phyloP scores from a whole-genome alignment of 92 coral and sea anemone species.

The Paramuricea clavata region DNA sequence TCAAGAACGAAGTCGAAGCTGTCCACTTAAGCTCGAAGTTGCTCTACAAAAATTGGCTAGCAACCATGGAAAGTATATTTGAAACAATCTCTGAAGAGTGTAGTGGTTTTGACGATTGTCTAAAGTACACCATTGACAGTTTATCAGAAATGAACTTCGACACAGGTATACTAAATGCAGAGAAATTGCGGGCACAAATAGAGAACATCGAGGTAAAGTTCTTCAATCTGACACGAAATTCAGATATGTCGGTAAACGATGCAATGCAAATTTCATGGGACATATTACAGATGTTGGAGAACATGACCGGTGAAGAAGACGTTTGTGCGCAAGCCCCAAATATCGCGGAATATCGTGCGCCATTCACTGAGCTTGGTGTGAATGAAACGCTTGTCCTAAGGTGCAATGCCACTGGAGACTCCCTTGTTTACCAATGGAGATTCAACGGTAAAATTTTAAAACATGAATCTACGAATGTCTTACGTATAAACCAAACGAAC shows the following conservation, averaged over 20 bases:
- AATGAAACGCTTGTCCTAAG: constrained; percentile 59
- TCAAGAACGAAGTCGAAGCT: constrained; percentile 1
- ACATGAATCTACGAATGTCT: constrained; percentile 14
- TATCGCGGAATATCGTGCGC: constrained; percentile 65
- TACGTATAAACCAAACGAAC: constrained; percentile 47
- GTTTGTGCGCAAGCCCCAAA: constrained; percentile 78
- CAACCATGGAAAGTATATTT: constrained; percentile 77
- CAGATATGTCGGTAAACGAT: constrained; percentile 47
- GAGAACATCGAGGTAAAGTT: constrained; percentile 26
- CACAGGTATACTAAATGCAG: neutral
- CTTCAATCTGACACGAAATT: constrained; percentile 21
- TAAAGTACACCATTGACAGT: constrained; percentile 64
- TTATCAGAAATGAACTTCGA: constrained; percentile 65
- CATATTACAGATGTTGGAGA: constrained; percentile 48
- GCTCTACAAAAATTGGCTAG: constrained; percentile 70
- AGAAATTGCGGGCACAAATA: neutral
- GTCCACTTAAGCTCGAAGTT: constrained; percentile 55
- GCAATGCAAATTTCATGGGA: constrained; percentile 50
- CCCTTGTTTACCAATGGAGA: constrained; percentile 67
- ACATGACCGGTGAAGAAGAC: constrained; percentile 43
- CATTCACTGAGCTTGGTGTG: constrained; percentile 52
- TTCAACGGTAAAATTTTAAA: constrained; percentile 60
- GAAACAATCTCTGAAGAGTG: constrained; percentile 50
- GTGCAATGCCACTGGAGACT: constrained; percentile 64
- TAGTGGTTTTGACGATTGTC: constrained; percentile 77